Evolutionary conservation across 2,888 invertebrate species (phyloP).

Genomic region (Chrysolina oricalcia): DNA sequence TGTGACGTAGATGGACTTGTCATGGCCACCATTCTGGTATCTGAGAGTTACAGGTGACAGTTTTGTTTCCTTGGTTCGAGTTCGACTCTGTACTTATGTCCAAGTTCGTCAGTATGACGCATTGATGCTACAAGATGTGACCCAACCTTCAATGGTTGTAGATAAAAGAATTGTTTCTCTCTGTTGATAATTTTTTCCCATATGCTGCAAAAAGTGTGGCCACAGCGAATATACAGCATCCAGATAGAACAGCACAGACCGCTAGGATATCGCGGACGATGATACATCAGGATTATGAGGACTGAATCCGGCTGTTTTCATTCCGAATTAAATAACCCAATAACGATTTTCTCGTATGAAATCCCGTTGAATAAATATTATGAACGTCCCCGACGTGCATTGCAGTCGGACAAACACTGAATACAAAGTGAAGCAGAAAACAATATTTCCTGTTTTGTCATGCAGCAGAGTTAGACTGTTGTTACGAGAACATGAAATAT

Average conservation of each 20-base stretch:
- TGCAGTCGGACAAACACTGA: not conserved
- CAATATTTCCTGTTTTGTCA: constrained; percentile 8
- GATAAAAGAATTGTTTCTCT: no score
- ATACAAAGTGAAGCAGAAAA: not conserved
- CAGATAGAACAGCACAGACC: not conserved
- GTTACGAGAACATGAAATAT: not conserved
- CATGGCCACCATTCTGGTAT: no score
- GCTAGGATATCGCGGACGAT: not conserved
- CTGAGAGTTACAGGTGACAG: no score
- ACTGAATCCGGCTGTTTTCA: not conserved
- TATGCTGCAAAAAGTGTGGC: no score
- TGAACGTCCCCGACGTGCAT: not conserved
- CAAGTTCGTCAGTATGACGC: no score
- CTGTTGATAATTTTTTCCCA: no score
- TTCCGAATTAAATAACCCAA: constrained; percentile 8
- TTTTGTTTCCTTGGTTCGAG: no score
- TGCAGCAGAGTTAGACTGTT: not conserved
- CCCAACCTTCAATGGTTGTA: no score
- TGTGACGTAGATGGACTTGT: no score
- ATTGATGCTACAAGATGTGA: no score
- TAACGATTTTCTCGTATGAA: constrained; percentile 7
- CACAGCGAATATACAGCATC: no score
- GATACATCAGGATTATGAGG: constrained; percentile 1
- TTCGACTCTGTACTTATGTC: no score
- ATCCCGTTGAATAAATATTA: not conserved